These are phyloP conservation scores for Monodelphis domestica DNA, from an alignment of 2,797 vertebrate species.

Conservation along the genomic window DNA sequence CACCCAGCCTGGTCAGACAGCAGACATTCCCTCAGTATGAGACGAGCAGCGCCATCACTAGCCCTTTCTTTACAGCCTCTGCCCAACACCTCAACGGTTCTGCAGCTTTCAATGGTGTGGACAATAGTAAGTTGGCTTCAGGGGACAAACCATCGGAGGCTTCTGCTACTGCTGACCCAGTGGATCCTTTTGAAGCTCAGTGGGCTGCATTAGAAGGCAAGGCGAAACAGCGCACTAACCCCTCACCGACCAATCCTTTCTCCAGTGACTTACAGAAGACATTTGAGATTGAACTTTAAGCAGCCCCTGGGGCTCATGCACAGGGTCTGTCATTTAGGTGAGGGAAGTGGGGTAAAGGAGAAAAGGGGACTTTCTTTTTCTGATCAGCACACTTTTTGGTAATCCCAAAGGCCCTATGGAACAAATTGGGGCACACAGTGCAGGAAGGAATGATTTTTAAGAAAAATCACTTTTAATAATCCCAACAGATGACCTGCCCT, in stretches of 20 bases:
- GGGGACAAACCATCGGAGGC: slow-evolving; percentile 83
- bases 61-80: slow-evolving; percentile 84
- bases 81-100: slow-evolving; percentile 91
- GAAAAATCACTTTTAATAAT: slow-evolving; percentile 38
- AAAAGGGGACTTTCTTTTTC: slow-evolving; percentile 72
- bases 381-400: slow-evolving; percentile 77
- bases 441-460: slow-evolving; percentile 46
- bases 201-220: slow-evolving; percentile 96
- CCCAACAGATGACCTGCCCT: slow-evolving; percentile 51
- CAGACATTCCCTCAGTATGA: slow-evolving; percentile 85
- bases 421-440: slow-evolving; percentile 66
- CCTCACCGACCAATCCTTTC: slow-evolving; percentile 98
- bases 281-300: slow-evolving; percentile 98
- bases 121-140: slow-evolving; percentile 74
- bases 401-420: slow-evolving; percentile 80
- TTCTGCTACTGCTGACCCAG: slow-evolving; percentile 78
- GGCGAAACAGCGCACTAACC: slow-evolving; percentile 93
- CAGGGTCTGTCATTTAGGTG: slow-evolving; percentile 70
- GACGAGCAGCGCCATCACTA: slow-evolving; percentile 82
- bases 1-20: slow-evolving; percentile 85
- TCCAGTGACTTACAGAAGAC: slow-evolving; percentile 98
- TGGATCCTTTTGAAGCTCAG: slow-evolving; percentile 97
- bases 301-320: not conserved
- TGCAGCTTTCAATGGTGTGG: slow-evolving; percentile 85
- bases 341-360: slow-evolving; percentile 77